Evolutionary conservation across 1,140 invertebrate species (phyloP).

Genomic region (roundworm (Caenorhabditis elegans)): WBcel235 BX284606.5:5993501-5994000

Average conservation of each 20-base stretch:
- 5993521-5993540: too few species aligned
- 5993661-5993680: neutral
- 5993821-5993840: conserved; percentile 26
- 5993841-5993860: neutral
- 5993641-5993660: neutral
- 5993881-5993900: conserved; percentile 1
- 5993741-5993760: conserved; percentile 18
- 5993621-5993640: too few species aligned
- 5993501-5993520: too few species aligned
- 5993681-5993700: neutral
- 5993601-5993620: too few species aligned
- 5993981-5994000: neutral
- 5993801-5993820: conserved; percentile 20
- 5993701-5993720: neutral
- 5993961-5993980: neutral
- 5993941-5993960: neutral
- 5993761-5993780: neutral
- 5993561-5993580: too few species aligned
- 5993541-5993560: too few species aligned
- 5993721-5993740: neutral
- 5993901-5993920: neutral
- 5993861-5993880: conserved; percentile 18
- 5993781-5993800: conserved; percentile 24
- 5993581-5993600: too few species aligned
- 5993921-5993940: neutral